Conservation (phyloP, 2,113 vertebrate genomes). For the Prolemur simus region DNA sequence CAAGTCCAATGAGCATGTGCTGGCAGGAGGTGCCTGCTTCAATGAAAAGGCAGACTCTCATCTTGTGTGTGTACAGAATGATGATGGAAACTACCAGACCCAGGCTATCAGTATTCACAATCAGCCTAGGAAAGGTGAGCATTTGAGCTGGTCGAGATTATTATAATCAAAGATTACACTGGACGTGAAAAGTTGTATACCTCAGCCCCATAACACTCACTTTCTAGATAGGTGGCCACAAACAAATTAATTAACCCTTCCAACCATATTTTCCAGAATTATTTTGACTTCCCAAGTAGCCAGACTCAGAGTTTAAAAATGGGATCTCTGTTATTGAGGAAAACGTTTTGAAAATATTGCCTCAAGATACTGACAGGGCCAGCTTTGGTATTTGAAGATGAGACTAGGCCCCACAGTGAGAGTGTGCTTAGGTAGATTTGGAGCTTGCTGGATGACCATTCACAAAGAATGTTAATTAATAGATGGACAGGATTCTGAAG, state of each 20-base stretch:
- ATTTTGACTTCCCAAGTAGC: background rate
- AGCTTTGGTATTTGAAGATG: background rate
- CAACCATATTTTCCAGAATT: background rate
- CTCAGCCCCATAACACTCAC: background rate
- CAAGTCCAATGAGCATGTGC: slow-evolving; percentile 98
- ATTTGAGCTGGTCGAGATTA: background rate
- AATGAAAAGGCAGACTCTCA: slow-evolving; percentile 97
- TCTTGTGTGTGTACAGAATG: slow-evolving; percentile 98
- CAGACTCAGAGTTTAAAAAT: slow-evolving; percentile 16
- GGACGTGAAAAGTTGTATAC: background rate
- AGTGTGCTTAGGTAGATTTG: background rate
- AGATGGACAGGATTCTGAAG: background rate
- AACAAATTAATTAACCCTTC: slow-evolving; percentile 12
- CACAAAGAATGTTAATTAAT: background rate
- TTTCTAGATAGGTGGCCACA: slow-evolving; percentile 8
- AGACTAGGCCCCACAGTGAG: background rate
- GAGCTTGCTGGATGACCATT: background rate
- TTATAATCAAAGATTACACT: background rate
- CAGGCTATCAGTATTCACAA: slow-evolving; percentile 99
- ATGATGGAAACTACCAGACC: slow-evolving; percentile 98
- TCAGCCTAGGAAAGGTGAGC: slow-evolving; percentile 95
- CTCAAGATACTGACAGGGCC: background rate
- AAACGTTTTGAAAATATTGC: background rate
- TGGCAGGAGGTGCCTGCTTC: slow-evolving; percentile 97
- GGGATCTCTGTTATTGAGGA: background rate